These are phyloP conservation scores for Protaetia brevitarsis DNA, from an alignment of 1,140 invertebrate species.

Conservation along the genomic window DNA sequence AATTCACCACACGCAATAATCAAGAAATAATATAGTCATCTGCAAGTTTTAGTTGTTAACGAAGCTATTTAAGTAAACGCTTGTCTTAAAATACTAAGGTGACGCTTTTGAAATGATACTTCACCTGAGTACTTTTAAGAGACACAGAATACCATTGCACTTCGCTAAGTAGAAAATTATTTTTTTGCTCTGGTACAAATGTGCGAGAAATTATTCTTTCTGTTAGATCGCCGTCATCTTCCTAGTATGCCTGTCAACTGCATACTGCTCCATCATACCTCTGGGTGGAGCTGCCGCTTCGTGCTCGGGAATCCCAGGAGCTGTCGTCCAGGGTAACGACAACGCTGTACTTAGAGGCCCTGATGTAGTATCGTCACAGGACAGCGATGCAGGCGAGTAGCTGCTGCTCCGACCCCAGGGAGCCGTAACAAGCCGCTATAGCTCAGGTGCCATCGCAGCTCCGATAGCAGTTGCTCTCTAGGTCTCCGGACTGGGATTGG, in stretches of 20 bases:
- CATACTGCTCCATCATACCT: background rate
- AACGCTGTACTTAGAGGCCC: conserved; percentile 10
- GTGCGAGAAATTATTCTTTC: background rate
- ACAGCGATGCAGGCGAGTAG: conserved; percentile 16
- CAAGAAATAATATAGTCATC: background rate
- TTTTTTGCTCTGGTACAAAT: background rate
- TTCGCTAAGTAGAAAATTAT: background rate
- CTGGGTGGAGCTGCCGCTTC: background rate
- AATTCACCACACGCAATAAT: background rate
- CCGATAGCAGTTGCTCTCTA: background rate
- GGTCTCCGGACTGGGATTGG: background rate
- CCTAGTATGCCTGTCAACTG: background rate
- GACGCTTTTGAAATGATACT: no score
- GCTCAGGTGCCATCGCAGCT: conserved; percentile 21
- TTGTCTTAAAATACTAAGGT: conserved; percentile 14
- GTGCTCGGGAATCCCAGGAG: conserved; percentile 21
- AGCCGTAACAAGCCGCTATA: conserved; percentile 15
- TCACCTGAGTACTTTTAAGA: no score
- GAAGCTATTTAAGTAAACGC: background rate
- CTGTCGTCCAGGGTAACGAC: conserved; percentile 18
- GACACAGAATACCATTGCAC: background rate
- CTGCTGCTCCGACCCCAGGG: conserved; percentile 24
- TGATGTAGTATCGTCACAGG: conserved; percentile 20
- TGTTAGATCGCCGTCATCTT: conserved; percentile 19
- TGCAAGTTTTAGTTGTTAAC: background rate